These are phyloP conservation scores for Proisotoma minuta DNA, from an alignment of 2,888 invertebrate genomes.

Conservation along the genomic window DNA sequence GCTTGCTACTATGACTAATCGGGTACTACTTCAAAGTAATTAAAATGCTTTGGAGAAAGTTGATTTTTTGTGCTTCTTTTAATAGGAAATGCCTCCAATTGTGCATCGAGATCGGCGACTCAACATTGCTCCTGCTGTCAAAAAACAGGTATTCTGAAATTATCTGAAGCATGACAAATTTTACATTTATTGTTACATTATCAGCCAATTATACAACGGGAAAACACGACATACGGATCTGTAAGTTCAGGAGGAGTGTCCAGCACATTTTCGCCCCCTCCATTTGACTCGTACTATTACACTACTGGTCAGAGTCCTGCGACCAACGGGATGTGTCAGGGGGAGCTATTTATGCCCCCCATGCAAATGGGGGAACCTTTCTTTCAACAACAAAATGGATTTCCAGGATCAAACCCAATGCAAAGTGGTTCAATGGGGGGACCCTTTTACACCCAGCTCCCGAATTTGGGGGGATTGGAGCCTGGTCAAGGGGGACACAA, in stretches of 20 bases:
- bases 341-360: background rate
- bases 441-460: background rate
- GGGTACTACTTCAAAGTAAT: slow-evolving; percentile 18
- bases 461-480: background rate
- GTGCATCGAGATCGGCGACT: slow-evolving; percentile 69
- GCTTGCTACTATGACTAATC: slow-evolving; percentile 37
- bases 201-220: background rate
- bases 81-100: slow-evolving; percentile 43
- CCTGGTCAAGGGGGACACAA: background rate
- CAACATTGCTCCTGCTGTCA: slow-evolving; percentile 80
- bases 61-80: slow-evolving; percentile 2
- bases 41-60: background rate
- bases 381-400: background rate
- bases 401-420: background rate
- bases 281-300: slow-evolving; percentile 5
- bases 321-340: too few relatives aligned
- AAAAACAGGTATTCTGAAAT: slow-evolving; percentile 62
- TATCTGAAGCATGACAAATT: background rate
- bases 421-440: background rate
- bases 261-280: background rate
- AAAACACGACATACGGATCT: background rate
- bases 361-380: background rate
- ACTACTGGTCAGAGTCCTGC: background rate
- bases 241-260: background rate
- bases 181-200: background rate